phyloP scores from a whole-genome alignment of 2,797 vertebrate genomes.

The Synanceia verrucosa region DNA sequence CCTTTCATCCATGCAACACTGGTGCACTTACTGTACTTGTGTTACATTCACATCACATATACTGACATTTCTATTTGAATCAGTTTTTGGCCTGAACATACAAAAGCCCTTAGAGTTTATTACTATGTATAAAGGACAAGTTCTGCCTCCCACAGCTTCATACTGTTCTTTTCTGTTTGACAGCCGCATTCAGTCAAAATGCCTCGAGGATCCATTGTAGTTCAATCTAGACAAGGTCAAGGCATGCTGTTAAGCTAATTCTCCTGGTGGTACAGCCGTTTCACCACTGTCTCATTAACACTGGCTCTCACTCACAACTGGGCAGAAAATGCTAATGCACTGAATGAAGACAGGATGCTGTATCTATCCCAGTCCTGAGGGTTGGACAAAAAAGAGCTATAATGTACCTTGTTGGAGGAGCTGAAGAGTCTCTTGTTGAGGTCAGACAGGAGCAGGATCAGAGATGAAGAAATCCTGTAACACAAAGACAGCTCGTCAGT shows the following conservation, averaged over 20 bases:
- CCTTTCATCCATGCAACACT: conserved; percentile 41
- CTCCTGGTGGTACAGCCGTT: conserved; percentile 18
- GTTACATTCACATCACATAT: conserved; percentile 49
- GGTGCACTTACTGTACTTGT: conserved; percentile 40
- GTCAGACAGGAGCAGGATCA: conserved; percentile 28
- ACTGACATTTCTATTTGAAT: conserved; percentile 57
- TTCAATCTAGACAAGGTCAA: conserved; percentile 69
- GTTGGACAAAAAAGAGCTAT: neutral
- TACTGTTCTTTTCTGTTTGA: conserved; percentile 36
- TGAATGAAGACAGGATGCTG: conserved; percentile 13
- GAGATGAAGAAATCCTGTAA: conserved; percentile 59
- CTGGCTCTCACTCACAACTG: conserved; percentile 16
- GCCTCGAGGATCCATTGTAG: conserved; percentile 46
- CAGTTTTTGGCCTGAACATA: conserved; percentile 36
- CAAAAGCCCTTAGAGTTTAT: conserved; percentile 48
- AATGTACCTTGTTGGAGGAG: conserved; percentile 52
- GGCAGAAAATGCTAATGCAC: conserved; percentile 21
- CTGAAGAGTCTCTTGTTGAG: conserved; percentile 16
- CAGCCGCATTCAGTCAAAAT: conserved; percentile 25
- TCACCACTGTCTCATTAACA: conserved; percentile 46
- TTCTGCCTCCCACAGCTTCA: conserved; percentile 26
- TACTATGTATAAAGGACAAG: conserved; percentile 52
- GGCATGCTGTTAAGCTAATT: conserved; percentile 36
- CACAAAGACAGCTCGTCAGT: conserved; percentile 42
- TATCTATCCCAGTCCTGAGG: neutral